Evolutionary conservation across 2,888 invertebrate species (phyloP), one percentile per base, ranked within the genome.

Genomic region (Andrena trimmerana): DNA sequence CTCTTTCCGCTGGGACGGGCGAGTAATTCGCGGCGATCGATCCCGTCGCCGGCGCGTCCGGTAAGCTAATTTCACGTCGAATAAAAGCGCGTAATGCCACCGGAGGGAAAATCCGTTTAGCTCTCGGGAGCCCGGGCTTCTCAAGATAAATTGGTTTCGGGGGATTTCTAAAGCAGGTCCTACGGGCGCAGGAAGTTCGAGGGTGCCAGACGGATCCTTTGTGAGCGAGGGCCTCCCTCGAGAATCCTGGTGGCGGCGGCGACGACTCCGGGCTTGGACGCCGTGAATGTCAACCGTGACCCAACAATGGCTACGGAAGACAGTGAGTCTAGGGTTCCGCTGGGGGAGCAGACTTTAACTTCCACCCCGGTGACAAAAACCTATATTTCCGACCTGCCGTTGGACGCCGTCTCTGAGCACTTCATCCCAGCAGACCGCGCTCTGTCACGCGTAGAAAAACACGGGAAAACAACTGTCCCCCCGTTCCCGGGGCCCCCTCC

Each of bases 71-170:
- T 91, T 91, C 88, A 88, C 91, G 86, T 87, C 87, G 90, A 89
- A 92, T 92, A 90, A 90, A 89, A 91, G 90, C 89, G 87, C 85
- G 89, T 90, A 90, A 89, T 90, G 86, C 86, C 84, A 62, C 82
- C 83, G 85, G 71, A 87, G 85, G 80, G 87, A 86, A 92, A 92
- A 92, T 92, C 92, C 92, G 92, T 92, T 92, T 92, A 92, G 89
- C 88, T 88, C 89, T 88, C 88, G 16, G 33, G 33, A 86, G 86
- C 83, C 82, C 84, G 78, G 78, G 85, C 89, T 91, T 89, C 91
- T 90, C 89, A 90, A 92, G 92, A 93, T 92, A 93, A 93, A 93
- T 92, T 93, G 91, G 88, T 92, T 90, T 89, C 88, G 88, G 81
- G 76, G 77, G 87, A 91, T 93, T 93, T 92, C 90, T 90, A 92